These are phyloP conservation scores for Drosophila subobscura DNA, from an alignment of 1,140 invertebrate genomes.

Conservation along the genomic window DNA sequence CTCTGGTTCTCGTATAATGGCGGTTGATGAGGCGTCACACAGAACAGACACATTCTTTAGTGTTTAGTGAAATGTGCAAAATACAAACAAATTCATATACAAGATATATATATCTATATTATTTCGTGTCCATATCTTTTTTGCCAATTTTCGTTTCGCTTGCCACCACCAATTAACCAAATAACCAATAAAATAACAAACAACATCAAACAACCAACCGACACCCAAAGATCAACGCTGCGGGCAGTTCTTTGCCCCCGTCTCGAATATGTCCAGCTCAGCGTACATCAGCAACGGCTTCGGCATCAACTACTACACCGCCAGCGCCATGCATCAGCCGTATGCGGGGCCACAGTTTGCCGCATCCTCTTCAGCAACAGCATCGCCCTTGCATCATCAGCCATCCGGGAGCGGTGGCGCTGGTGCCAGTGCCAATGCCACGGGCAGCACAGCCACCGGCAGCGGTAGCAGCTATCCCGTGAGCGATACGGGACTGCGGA, in stretches of 20 bases:
- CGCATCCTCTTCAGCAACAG: conserved; percentile 53
- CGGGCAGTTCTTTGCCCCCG: conserved; percentile 57
- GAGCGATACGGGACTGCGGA: conserved; percentile 85
- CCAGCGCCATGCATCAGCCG: conserved; percentile 46
- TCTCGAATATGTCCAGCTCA: conserved; percentile 73
- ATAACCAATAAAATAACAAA: conserved; percentile 37
- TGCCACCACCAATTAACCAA: conserved; percentile 33
- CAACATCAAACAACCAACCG: conserved; percentile 40
- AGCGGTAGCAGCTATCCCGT: conserved; percentile 41
- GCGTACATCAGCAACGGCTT: conserved; percentile 78
- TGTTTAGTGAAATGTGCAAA: neutral
- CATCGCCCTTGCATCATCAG: conserved; percentile 41
- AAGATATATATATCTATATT: conserved; percentile 57
- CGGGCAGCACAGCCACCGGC: neutral
- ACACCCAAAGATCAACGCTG: conserved; percentile 59
- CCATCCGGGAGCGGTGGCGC: conserved; percentile 33
- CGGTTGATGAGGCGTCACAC: conserved; percentile 8
- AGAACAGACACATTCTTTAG: conserved; percentile 22
- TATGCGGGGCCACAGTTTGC: conserved; percentile 43
- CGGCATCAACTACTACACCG: conserved; percentile 80
- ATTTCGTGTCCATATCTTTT: conserved; percentile 75
- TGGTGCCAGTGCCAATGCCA: neutral
- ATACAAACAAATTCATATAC: conserved; percentile 28
- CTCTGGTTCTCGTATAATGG: no score
- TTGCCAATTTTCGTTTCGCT: conserved; percentile 72